Evolutionary conservation across 2,797 vertebrate genomes (phyloP).

Genomic region (Manis javanica): DNA sequence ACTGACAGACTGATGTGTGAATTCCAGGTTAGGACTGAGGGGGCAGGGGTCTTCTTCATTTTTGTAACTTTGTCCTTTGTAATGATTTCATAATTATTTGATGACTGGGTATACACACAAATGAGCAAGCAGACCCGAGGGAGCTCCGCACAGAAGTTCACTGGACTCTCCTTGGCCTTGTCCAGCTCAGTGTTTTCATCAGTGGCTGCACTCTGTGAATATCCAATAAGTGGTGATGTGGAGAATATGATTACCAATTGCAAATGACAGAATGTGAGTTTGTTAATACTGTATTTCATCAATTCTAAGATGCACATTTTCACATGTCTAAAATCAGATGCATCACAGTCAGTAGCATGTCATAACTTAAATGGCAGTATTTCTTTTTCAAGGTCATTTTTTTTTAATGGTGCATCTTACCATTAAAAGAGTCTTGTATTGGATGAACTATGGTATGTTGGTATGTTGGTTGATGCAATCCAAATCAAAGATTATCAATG

Average conservation of each 20-base stretch:
- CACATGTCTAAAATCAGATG: background rate
- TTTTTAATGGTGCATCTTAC: background rate
- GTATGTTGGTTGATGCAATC: background rate
- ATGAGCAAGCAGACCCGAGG: background rate
- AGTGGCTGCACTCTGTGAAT: background rate
- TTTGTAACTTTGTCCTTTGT: background rate
- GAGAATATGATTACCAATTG: background rate
- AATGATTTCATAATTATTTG: background rate
- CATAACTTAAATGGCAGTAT: background rate
- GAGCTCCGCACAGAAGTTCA: background rate
- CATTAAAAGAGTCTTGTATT: background rate
- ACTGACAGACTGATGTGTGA: background rate
- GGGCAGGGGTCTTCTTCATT: background rate
- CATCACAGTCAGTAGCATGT: background rate
- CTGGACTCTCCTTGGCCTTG: background rate
- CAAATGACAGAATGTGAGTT: background rate
- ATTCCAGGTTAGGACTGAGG: background rate
- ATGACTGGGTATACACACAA: background rate
- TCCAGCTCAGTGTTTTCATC: background rate
- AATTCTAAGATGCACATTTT: background rate
- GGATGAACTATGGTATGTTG: background rate
- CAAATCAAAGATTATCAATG: slow-evolving; percentile 21
- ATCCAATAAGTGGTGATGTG: background rate
- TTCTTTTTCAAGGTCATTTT: background rate
- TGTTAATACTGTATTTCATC: background rate